Conservation (phyloP, 1,140 invertebrate genomes). For the Harpegnathos saltator region DNA sequence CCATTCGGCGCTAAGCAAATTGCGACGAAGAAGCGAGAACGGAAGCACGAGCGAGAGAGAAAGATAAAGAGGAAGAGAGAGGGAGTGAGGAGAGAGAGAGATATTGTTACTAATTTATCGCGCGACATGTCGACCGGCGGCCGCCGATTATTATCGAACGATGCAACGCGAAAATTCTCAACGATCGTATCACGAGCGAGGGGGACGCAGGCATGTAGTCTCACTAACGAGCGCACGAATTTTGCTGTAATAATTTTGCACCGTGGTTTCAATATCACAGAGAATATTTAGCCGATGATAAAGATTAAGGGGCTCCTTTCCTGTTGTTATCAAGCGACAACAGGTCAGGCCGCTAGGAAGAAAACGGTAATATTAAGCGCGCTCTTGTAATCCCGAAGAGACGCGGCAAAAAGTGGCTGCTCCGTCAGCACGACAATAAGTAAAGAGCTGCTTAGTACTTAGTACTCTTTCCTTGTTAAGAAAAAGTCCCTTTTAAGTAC, state of each 20-base stretch:
- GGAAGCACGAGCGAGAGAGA: background rate
- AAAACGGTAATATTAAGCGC: constrained; percentile 54
- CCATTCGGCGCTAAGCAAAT: constrained; percentile 38
- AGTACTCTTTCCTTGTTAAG: background rate
- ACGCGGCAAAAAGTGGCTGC: constrained; percentile 31
- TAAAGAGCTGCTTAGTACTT: constrained; percentile 43
- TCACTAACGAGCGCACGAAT: no score
- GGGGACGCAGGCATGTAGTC: no score
- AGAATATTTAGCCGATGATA: constrained; percentile 33
- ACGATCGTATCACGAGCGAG: no score
- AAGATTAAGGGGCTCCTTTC: constrained; percentile 34
- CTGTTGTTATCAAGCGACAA: constrained; percentile 43
- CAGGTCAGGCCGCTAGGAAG: background rate
- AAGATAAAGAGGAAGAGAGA: background rate
- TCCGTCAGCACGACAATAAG: constrained; percentile 38
- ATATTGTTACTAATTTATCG: constrained; percentile 13
- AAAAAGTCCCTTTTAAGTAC: constrained; percentile 25
- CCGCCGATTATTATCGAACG: constrained; percentile 15
- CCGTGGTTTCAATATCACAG: constrained; percentile 10
- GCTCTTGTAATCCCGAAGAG: constrained; percentile 32
- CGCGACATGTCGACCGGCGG: background rate
- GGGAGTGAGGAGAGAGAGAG: background rate
- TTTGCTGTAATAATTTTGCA: constrained; percentile 8
- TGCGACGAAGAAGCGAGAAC: background rate
- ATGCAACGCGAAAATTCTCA: constrained; percentile 5